phyloP scores from a whole-genome alignment of 2,797 vertebrate species.

The Potorous gilbertii region DNA sequence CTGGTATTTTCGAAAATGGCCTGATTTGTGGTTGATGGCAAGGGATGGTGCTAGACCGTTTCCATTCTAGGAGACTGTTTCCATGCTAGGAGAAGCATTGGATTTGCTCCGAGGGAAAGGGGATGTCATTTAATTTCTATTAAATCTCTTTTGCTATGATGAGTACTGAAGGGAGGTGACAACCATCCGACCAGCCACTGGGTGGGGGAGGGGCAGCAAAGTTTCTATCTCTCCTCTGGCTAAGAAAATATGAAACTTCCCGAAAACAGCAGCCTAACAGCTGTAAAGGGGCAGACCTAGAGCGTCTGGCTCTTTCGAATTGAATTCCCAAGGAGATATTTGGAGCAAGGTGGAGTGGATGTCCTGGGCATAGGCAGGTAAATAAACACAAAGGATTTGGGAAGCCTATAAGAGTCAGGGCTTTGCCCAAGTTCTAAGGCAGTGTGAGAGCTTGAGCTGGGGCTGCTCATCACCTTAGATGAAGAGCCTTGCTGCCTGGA shows the following conservation, averaged over 20 bases:
- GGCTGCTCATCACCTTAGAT: not conserved
- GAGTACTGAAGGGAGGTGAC: not conserved
- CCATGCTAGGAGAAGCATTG: not conserved
- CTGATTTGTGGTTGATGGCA: not conserved
- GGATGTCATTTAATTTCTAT: not conserved
- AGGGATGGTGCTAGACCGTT: not conserved
- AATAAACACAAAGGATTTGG: not conserved
- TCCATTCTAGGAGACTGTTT: too few relatives aligned
- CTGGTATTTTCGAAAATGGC: conserved; percentile 1
- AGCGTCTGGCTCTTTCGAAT: conserved; percentile 15
- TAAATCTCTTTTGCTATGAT: not conserved
- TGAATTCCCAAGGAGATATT: not conserved
- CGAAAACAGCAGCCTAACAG: not conserved
- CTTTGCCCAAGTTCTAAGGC: too few relatives aligned
- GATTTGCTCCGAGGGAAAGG: not conserved
- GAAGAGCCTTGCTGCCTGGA: not conserved
- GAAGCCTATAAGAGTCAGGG: not conserved
- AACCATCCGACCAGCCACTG: not conserved
- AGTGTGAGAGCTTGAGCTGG: not conserved
- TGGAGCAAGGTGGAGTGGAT: not conserved
- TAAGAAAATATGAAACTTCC: conserved; percentile 25
- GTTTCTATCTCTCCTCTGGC: not conserved
- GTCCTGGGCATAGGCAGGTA: not conserved
- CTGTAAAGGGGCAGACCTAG: not conserved
- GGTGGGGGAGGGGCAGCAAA: not conserved